phyloP scores from a whole-genome alignment of 2,113 vertebrate genomes.

The Colistium nudipinnis region DNA sequence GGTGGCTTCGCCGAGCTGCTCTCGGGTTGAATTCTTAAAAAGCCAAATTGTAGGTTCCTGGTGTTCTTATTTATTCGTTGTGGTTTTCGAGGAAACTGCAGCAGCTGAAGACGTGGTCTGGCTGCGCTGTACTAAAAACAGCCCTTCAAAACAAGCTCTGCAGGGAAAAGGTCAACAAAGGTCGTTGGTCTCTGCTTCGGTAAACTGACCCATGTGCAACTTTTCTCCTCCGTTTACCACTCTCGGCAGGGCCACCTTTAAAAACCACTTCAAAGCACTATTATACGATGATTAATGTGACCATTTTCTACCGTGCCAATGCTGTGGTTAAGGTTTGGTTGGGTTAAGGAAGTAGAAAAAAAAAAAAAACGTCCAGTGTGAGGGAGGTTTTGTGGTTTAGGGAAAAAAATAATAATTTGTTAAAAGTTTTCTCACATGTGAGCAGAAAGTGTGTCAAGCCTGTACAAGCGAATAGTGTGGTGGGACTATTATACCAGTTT shows the following conservation, averaged over 20 bases:
- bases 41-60: neutral
- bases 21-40: neutral
- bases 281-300: neutral
- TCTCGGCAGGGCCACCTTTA: conserved; percentile 4
- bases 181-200: neutral
- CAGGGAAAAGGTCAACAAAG: neutral
- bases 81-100: neutral
- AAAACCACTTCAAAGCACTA: neutral
- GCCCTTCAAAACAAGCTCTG: neutral
- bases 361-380: neutral
- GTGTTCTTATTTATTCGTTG: neutral
- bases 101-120: neutral
- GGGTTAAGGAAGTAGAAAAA: neutral
- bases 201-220: neutral
- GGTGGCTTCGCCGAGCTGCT: neutral
- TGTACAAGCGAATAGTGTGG: too few species aligned
- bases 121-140: neutral
- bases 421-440: too few species aligned
- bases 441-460: too few species aligned
- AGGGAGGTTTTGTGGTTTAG: neutral
- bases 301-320: neutral
- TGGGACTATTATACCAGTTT: too few species aligned
- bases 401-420: too few species aligned
- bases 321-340: neutral
- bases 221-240: neutral